phyloP scores from a whole-genome alignment of 1,140 invertebrate species.

The Calliopsis andreniformis region DNA sequence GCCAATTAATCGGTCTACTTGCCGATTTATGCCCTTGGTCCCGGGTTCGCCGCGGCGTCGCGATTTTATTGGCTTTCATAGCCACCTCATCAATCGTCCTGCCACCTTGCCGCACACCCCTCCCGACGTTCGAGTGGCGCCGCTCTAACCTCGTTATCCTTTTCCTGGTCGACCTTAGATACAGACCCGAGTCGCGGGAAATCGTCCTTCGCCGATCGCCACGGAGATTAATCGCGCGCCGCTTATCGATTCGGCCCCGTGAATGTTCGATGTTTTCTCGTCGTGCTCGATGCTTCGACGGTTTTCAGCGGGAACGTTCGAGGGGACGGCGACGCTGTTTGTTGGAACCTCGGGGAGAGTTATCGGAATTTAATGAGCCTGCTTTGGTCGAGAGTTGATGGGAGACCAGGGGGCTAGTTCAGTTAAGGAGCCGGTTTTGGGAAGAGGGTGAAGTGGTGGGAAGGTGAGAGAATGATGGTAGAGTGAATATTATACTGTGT shows the following conservation, averaged over 20 bases:
- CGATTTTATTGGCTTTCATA: slow-evolving; percentile 68
- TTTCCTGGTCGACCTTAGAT: slow-evolving; percentile 42
- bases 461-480: too few relatives aligned
- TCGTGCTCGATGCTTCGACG: slow-evolving; percentile 17
- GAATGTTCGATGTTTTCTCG: slow-evolving; percentile 27
- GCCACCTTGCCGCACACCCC: slow-evolving; percentile 26
- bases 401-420: background rate
- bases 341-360: background rate
- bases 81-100: slow-evolving; percentile 58
- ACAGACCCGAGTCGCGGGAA: slow-evolving; percentile 33
- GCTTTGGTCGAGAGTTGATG: background rate
- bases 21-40: slow-evolving; percentile 62
- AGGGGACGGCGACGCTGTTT: background rate
- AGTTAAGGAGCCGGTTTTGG: too few relatives aligned
- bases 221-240: slow-evolving; percentile 52
- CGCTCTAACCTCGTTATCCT: slow-evolving; percentile 58
- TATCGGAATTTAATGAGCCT: slow-evolving; percentile 9
- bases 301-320: background rate
- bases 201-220: slow-evolving; percentile 22
- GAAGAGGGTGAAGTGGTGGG: too few relatives aligned
- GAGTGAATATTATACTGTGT: too few relatives aligned
- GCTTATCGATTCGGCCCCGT: slow-evolving; percentile 30
- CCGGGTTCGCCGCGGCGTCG: slow-evolving; percentile 29
- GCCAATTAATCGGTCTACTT: slow-evolving; percentile 68
- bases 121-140: background rate